A percentile compares a stretch with the other conserved stretches of the same genome.
Conservation (phyloP, 1,140 invertebrate species). For the Bacillus rossius region DNA sequence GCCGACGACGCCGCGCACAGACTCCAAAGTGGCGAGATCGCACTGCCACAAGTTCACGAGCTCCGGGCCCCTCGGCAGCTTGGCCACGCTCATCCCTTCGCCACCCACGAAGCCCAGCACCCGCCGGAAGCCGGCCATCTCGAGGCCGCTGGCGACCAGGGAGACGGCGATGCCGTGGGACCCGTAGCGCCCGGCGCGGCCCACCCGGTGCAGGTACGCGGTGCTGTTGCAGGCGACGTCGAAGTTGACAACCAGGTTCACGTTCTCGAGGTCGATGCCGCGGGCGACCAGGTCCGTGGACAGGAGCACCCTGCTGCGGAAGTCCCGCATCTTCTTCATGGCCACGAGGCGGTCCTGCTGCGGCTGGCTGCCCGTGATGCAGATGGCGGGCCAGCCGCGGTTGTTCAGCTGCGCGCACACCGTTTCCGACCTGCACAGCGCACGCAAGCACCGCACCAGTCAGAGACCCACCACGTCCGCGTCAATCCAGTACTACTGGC, state of each 20-base stretch:
- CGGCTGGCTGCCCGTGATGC: slow-evolving; percentile 68
- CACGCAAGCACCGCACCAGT: too few species aligned
- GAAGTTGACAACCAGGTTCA: slow-evolving; percentile 92
- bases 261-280: slow-evolving; percentile 87
- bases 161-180: slow-evolving; percentile 67
- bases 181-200: slow-evolving; percentile 87
- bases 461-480: too few species aligned
- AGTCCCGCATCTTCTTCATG: slow-evolving; percentile 69
- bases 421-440: slow-evolving; percentile 46
- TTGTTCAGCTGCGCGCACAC: slow-evolving; percentile 62
- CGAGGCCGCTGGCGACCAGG: slow-evolving; percentile 53
- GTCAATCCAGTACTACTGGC: too few species aligned
- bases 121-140: slow-evolving; percentile 50
- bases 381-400: slow-evolving; percentile 62
- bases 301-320: slow-evolving; percentile 76
- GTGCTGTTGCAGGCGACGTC: slow-evolving; percentile 76
- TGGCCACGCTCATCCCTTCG: slow-evolving; percentile 43
- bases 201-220: slow-evolving; percentile 94
- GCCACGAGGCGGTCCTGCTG: slow-evolving; percentile 71
- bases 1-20: slow-evolving; percentile 20
- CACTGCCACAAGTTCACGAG: slow-evolving; percentile 40
- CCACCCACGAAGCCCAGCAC: slow-evolving; percentile 48
- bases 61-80: slow-evolving; percentile 38
- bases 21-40: slow-evolving; percentile 32
- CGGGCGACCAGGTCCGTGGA: slow-evolving; percentile 86